Percentiles rank a stretch among this genome's conserved stretches.
phyloP scores from a whole-genome alignment of 2,797 vertebrate species.

The Enteromius anoplus region DNA sequence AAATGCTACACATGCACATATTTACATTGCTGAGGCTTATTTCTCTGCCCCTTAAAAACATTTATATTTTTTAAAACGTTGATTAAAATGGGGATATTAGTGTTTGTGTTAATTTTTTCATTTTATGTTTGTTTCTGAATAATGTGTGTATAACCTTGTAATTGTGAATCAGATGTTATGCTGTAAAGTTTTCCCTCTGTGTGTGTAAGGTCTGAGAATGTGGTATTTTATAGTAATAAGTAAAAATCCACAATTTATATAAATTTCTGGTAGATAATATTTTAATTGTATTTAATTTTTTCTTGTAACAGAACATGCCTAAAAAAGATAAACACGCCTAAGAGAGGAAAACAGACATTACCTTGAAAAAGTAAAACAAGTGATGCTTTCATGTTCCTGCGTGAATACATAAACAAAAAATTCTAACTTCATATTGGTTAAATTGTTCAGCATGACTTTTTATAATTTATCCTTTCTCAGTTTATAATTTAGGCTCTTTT shows the following conservation, averaged over 20 bases:
- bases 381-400: neutral
- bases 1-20: too few species aligned
- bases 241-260: neutral
- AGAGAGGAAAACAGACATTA: neutral
- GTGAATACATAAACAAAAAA: slow-evolving; percentile 4
- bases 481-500: neutral
- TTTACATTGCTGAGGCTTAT: too few species aligned
- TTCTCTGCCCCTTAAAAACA: too few species aligned
- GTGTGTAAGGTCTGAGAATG: neutral
- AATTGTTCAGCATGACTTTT: neutral
- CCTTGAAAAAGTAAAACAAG: slow-evolving; percentile 12
- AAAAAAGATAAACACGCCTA: neutral
- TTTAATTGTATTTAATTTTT: neutral
- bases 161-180: neutral
- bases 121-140: too few species aligned
- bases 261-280: neutral
- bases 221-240: neutral
- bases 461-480: neutral
- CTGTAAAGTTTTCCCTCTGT: neutral
- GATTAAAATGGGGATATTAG: neutral
- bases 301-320: neutral
- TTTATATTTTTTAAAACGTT: too few species aligned
- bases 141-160: neutral
- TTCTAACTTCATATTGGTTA: too few species aligned
- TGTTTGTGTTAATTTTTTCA: neutral